Conservation (phyloP, 1,140 invertebrate genomes). For the Anastrepha ludens region DNA sequence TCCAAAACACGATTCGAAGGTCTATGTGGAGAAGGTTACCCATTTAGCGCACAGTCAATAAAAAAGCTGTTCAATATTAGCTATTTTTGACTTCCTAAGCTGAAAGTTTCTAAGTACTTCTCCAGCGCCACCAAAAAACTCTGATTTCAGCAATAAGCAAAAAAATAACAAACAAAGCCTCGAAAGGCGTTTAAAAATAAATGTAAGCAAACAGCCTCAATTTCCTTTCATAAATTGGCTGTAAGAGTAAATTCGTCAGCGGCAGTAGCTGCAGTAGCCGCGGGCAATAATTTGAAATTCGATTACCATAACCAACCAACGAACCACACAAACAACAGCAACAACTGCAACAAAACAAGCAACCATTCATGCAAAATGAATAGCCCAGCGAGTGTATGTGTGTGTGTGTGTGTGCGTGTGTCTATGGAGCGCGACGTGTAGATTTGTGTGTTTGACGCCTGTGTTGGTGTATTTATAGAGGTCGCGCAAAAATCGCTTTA, state of each 20-base stretch:
- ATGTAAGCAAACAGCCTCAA: too few relatives aligned
- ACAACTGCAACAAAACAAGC: conserved; percentile 9
- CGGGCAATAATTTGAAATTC: conserved; percentile 54
- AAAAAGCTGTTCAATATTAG: too few relatives aligned
- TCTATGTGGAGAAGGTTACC: too few relatives aligned
- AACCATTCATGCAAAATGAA: conserved; percentile 15
- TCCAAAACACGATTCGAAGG: too few relatives aligned
- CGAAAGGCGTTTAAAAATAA: too few relatives aligned
- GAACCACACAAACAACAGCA: conserved; percentile 19
- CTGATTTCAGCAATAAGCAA: too few relatives aligned
- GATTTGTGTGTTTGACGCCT: background rate
- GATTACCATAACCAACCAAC: conserved; percentile 52
- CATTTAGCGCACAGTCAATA: too few relatives aligned
- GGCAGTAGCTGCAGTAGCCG: background rate
- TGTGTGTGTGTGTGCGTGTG: background rate
- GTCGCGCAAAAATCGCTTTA: conserved; percentile 13
- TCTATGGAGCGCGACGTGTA: too few relatives aligned
- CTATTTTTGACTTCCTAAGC: too few relatives aligned
- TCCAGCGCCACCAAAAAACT: too few relatives aligned
- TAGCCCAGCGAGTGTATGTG: background rate
- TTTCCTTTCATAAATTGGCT: background rate
- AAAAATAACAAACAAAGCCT: too few relatives aligned
- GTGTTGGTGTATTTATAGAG: background rate
- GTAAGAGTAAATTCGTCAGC: background rate
- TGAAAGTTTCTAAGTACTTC: too few relatives aligned